Evolutionary conservation across 2,113 vertebrate species (phyloP), one percentile per base, ranked within the genome.

Genomic region (Lanius ludovicianus): DNA sequence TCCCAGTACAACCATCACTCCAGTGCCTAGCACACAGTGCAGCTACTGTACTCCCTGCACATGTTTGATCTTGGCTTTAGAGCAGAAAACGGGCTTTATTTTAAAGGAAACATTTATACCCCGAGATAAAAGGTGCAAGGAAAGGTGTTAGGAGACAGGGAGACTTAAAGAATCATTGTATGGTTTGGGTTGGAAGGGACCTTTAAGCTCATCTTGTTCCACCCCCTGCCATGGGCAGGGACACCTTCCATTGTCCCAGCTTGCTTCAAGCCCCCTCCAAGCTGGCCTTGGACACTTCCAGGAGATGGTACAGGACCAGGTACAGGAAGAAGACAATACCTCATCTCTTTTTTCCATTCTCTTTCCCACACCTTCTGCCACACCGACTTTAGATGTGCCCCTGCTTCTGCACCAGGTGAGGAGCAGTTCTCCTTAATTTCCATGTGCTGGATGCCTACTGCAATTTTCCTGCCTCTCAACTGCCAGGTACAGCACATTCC

Each of bases 1-100:
- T 96, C 90, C 95, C 96, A 82, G 83, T 89, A 87, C 95, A 96
- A 78, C 92, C 95, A 90, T 96, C 92, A 30, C 95, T 93, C 22
- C 60, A 11, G 82, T 73, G 73, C 68, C 1, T 7, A 42, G 93
- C 85, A 49, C 83, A 96, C 95, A 96, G 80, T 92, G 90, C 31
- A 2, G 93, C 96, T 97, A 97, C 96, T 97, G 90, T 97, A 20
- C 69, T 80, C 79, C 7, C 2, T 69, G 80, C 89, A 52, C 90
- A 49, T 28, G 77, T 87, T 92, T 93, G 83, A 76, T 95, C 93
- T 89, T 64, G 25, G 68, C 87, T 90, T 84, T 64, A 15, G 59
- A 69, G 62, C 62, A 94, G 92, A 92, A 89, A 89, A 90, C 56
- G 39, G 49, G 60, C 73, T 95, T 84, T 37, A 52, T 75, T 92